Conservation (phyloP, 2,113 vertebrate genomes). For the Murina feae region DNA sequence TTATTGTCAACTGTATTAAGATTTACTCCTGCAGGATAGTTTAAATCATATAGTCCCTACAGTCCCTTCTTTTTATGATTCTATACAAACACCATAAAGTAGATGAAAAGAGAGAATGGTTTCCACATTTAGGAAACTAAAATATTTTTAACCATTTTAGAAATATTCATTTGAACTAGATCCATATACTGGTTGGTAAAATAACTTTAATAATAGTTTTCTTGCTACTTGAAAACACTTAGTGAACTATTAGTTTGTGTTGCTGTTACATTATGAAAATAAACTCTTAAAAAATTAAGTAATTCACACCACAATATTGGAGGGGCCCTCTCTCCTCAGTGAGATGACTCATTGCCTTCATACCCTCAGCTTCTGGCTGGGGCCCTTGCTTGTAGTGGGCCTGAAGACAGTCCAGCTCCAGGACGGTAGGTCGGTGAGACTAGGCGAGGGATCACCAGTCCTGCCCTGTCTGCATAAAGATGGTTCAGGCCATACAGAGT, state of each 20-base stretch:
- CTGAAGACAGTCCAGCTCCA: not conserved
- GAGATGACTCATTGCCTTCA: not conserved
- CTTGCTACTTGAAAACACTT: slow-evolving; percentile 4
- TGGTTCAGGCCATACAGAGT: not conserved
- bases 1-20: not conserved
- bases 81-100: not conserved
- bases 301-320: not conserved
- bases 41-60: not conserved
- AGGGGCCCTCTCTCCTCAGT: not conserved
- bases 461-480: not conserved
- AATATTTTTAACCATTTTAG: not conserved
- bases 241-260: not conserved
- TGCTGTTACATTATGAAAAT: not conserved
- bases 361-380: not conserved
- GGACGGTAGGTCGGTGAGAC: not conserved
- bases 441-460: not conserved
- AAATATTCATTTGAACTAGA: slow-evolving; percentile 21
- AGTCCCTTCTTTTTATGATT: not conserved
- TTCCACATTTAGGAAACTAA: not conserved
- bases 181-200: not conserved
- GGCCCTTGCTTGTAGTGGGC: not conserved
- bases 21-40: not conserved
- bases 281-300: not conserved
- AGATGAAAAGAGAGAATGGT: not conserved
- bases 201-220: not conserved